Evolutionary conservation across 2,113 vertebrate genomes (phyloP).

Genomic region (Murina feae): DNA sequence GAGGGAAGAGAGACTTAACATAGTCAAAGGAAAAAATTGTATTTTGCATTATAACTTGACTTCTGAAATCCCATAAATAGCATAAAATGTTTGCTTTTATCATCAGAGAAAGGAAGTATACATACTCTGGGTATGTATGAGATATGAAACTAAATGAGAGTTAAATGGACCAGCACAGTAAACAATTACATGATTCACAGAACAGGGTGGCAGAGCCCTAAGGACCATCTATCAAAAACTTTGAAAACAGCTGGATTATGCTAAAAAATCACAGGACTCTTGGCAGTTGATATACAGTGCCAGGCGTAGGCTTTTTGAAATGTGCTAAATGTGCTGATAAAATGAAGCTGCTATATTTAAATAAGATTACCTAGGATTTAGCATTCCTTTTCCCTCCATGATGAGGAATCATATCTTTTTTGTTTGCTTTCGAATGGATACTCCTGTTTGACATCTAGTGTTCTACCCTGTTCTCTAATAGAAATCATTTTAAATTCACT

Average conservation of each 20-base stretch:
- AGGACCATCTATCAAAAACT: conserved; percentile 74
- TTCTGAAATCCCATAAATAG: conserved; percentile 64
- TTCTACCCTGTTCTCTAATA: neutral
- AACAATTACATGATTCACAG: conserved; percentile 77
- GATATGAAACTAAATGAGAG: conserved; percentile 65
- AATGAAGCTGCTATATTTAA: conserved; percentile 51
- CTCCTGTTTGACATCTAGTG: neutral
- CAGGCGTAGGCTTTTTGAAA: conserved; percentile 61
- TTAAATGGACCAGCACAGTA: conserved; percentile 73
- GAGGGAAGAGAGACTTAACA: neutral
- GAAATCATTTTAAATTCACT: conserved; percentile 49
- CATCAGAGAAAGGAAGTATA: conserved; percentile 67
- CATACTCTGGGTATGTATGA: conserved; percentile 71
- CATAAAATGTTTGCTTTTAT: conserved; percentile 65
- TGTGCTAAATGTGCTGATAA: conserved; percentile 24
- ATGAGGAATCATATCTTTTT: neutral
- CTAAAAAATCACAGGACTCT: conserved; percentile 52
- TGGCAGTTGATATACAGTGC: conserved; percentile 45
- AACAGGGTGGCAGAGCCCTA: conserved; percentile 61
- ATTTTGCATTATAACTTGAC: conserved; percentile 63
- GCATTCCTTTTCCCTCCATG: neutral
- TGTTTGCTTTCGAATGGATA: neutral
- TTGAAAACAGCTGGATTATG: conserved; percentile 76
- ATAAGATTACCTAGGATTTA: conserved; percentile 48
- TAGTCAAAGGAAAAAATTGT: conserved; percentile 54